Base-by-base conservation (phyloP, 30 jellyfish, hydroid and myxozoan species). In the Haliclystus octoradiatus region DNA sequence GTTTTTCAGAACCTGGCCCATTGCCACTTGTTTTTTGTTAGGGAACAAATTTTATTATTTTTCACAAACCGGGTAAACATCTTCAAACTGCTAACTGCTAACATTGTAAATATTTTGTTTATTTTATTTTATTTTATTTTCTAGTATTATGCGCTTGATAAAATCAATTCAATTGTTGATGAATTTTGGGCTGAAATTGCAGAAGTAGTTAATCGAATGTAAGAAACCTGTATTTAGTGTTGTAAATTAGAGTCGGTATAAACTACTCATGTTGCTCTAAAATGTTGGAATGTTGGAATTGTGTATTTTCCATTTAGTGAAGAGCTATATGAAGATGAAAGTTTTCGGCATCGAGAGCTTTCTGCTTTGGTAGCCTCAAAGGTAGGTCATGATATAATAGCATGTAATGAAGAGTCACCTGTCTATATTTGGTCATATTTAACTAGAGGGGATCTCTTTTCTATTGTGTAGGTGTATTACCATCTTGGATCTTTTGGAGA, bases 171-270 rank as follows among this genome's bases (percentile, higher is more conserved):
- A 2, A 80, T 91, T 46, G 99, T 91, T 24, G 94, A 83, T 52
- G 95, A 91, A 31, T 91, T 91, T 84, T 91, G 99, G 99, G 99
- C 99, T 5, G 99, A 91, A 52, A 75, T 91, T 68, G 86, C 99
- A 28, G 99, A 91, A 2, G 93, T 91, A 31, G 93, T 91, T 32
- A 82, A 93, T 31, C 82, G 81, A 91, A 74, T 91, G 99, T 91
- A 79, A 75, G 94, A 31, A 26, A 7, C 12, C 0, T 22, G 31
- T 14, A 13, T 65, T 9, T 25, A 14, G 9, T 30, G 26, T n/a
- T n/a, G n/a, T n/a, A n/a, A n/a, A n/a, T n/a, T n/a, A n/a, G n/a
- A n/a, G n/a, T n/a, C n/a, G n/a, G n/a, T n/a, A n/a, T n/a, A n/a
- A n/a, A n/a, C n/a, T n/a, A n/a, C 26, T 35, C 50, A 35, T 28